Percentiles rank a stretch among this genome's conserved stretches.
Conservation (phyloP, 1,140 invertebrate species). For the Oppia nitens region DNA sequence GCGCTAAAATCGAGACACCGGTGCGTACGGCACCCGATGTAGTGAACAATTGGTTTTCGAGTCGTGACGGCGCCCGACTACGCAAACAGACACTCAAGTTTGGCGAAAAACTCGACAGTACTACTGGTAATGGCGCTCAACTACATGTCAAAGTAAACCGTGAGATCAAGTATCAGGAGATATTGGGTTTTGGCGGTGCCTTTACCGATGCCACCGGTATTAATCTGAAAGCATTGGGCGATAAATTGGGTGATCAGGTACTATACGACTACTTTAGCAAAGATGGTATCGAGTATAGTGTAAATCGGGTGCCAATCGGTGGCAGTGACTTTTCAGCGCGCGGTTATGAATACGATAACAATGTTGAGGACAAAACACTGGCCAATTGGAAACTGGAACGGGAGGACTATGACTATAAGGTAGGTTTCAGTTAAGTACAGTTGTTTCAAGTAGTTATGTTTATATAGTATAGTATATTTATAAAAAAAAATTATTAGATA, state of each 20-base stretch:
- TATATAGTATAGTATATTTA: background rate
- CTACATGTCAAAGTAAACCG: constrained; percentile 17
- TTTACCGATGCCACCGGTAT: constrained; percentile 58
- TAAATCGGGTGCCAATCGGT: constrained; percentile 58
- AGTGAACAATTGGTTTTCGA: background rate
- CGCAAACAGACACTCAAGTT: background rate
- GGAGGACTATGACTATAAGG: constrained; percentile 48
- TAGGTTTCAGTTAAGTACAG: constrained; percentile 19
- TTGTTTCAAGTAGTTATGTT: background rate
- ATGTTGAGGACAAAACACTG: constrained; percentile 39
- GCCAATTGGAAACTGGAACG: constrained; percentile 42
- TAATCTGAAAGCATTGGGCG: background rate
- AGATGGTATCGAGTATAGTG: constrained; percentile 44
- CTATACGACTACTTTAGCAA: constrained; percentile 13
- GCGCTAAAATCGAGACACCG: background rate
- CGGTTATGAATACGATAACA: constrained; percentile 49
- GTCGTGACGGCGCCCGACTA: background rate
- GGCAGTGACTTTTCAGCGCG: constrained; percentile 60
- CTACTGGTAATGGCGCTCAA: background rate
- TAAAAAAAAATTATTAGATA: constrained; percentile 33
- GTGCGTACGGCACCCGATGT: background rate
- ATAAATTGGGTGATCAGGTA: background rate
- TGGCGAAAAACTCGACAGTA: background rate
- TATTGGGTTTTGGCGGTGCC: constrained; percentile 64
- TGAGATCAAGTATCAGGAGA: constrained; percentile 25